Evolutionary conservation across 92 coral and sea anemone genomes (phyloP), one percentile per base, ranked within the genome.

Genomic region (Metridium senile): DNA sequence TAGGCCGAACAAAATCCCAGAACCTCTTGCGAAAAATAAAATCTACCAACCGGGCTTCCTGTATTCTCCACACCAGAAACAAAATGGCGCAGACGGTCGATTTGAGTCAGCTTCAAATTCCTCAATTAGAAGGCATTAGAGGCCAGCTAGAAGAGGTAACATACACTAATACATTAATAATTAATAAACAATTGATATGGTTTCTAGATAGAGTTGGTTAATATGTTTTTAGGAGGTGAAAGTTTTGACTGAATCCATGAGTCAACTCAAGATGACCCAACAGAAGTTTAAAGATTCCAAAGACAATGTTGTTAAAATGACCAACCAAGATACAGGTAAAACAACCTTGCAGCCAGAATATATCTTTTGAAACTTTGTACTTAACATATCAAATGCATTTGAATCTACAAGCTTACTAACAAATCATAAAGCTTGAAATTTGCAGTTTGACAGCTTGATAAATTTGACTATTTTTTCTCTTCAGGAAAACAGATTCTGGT

Each of bases 251-350:
- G 93, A 93, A 27, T 96, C 99, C 51, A 89, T 93, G 95, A 84
- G 84, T 28, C 90, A 93, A 73, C 79, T 96, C 26, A 96, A 96
- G 72, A 27, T 92, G 63, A 97, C 99, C 58, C 99, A 96, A 54
- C 99, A 96, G 54, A 96, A 89, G 81, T 96, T 85, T 66, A 82
- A 78, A 45, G 97, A 96, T 62, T 96, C 99, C 2, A 89, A 87
- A 78, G 99, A 96, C 47, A 89, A 93, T 71, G 88, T 96, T 58
- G 87, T 87, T 61, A 96, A 96, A 80, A 57, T 96, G 58, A 71
- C 80, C 17, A 81, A 82, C 23, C 78, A 85, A 68, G 93, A 83
- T 43, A 71, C 89, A 76, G 97, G 97, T 91, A 52, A 65, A 74
- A 27, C 0, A 10, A 18, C 1, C 32, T 25, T 9, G 4, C 23